Conservation (phyloP, 2,797 vertebrate species). For the Iguana delicatissima region DNA sequence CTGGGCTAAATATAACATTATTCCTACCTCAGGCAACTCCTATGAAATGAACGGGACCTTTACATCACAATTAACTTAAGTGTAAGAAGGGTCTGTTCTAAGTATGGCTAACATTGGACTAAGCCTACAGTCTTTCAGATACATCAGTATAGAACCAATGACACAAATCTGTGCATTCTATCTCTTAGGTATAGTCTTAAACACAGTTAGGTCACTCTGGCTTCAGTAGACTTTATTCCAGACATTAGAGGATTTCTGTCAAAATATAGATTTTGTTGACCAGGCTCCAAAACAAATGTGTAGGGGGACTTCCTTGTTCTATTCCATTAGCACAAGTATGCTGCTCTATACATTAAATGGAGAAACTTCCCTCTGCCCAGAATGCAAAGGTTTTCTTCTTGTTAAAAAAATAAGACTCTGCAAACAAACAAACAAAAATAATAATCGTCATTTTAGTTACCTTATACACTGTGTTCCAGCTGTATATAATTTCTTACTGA, state of each 20-base stretch:
- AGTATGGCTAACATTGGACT: not conserved
- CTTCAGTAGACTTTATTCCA: not conserved
- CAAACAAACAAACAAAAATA: not conserved
- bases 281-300: not conserved
- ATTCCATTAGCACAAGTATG: not conserved
- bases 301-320: not conserved
- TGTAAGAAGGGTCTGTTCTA: not conserved
- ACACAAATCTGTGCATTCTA: not conserved
- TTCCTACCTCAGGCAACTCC: not conserved
- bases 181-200: no score
- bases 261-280: not conserved
- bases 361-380: not conserved
- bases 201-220: not conserved
- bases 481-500: not conserved
- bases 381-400: not conserved
- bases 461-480: not conserved
- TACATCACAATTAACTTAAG: not conserved
- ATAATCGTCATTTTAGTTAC: not conserved
- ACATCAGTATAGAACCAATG: not conserved
- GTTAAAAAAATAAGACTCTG: conserved; percentile 1
- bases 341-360: not conserved
- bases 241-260: not conserved
- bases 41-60: not conserved
- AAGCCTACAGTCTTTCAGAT: not conserved
- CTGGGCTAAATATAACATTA: not conserved